A percentile compares a stretch with the other conserved stretches of the same genome.
Conservation (phyloP, 2,113 vertebrate genomes). For the Mionectes macconnelli region DNA sequence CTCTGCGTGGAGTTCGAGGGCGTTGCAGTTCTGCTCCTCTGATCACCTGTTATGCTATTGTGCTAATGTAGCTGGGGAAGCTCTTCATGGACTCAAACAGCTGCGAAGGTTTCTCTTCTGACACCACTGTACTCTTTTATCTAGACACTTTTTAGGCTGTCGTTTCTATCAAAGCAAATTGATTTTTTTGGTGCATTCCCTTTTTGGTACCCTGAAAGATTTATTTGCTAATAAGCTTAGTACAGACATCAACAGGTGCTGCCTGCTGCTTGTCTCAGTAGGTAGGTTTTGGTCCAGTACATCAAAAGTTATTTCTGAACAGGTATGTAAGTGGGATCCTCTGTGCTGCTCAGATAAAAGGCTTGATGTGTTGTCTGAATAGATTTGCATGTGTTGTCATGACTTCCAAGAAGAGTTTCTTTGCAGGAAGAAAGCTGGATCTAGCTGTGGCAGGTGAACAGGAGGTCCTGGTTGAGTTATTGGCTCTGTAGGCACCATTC, state of each 20-base stretch:
- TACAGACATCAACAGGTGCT: background rate
- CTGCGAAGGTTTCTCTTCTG: background rate
- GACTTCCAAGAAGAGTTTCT: background rate
- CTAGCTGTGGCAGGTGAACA: background rate
- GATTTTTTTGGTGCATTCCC: background rate
- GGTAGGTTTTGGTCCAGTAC: background rate
- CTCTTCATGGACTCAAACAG: background rate
- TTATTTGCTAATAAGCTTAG: background rate
- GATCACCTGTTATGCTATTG: background rate
- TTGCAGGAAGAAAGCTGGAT: background rate
- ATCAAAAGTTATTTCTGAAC: constrained; percentile 1
- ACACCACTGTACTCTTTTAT: background rate
- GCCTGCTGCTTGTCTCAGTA: background rate
- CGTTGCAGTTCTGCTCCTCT: background rate
- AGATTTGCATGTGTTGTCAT: background rate
- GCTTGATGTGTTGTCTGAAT: background rate
- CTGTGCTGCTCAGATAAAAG: constrained; percentile 29
- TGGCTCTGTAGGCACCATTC: background rate
- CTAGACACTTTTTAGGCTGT: background rate
- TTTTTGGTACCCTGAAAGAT: background rate
- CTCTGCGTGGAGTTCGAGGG: background rate
- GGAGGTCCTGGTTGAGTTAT: background rate
- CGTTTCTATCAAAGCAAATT: background rate
- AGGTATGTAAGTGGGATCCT: background rate
- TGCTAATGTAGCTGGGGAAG: background rate